Evolutionary conservation across 2,113 vertebrate species (phyloP).

Genomic region (Leptobrachium ailaonicum): DNA sequence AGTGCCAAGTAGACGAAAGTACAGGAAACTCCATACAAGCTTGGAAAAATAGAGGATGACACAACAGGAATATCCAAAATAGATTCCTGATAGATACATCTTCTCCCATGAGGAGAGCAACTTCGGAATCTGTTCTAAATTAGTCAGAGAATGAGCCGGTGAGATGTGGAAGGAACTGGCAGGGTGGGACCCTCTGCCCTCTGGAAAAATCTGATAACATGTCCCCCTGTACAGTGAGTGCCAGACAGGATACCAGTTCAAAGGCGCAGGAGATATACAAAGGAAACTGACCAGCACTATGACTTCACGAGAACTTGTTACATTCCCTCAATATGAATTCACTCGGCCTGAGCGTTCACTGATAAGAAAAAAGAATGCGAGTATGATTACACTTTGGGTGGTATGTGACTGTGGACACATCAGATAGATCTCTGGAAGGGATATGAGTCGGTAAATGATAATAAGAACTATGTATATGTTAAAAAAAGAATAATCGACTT

Average conservation of each 20-base stretch:
- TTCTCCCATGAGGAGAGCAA: constrained; percentile 2
- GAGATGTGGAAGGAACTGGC: constrained; percentile 69
- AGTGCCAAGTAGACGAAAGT: no score
- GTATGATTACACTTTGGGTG: constrained; percentile 3
- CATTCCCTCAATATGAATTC: constrained; percentile 7
- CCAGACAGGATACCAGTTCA: constrained; percentile 68
- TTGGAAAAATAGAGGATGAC: background rate
- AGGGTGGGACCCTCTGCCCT: constrained; percentile 72
- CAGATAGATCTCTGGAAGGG: background rate
- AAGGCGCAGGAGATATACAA: constrained; percentile 50
- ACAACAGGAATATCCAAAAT: constrained; percentile 5
- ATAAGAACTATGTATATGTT: background rate
- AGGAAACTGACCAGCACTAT: constrained; percentile 56
- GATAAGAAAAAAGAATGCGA: constrained; percentile 31
- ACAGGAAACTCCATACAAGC: no score
- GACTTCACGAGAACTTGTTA: constrained; percentile 38
- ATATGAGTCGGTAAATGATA: background rate
- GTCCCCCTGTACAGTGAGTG: constrained; percentile 53
- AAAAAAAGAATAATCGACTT: no score
- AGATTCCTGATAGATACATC: background rate
- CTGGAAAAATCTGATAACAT: constrained; percentile 74
- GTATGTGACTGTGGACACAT: background rate
- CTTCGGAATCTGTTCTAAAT: constrained; percentile 52
- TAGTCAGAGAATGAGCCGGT: constrained; percentile 54
- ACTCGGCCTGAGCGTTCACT: constrained; percentile 12